Evolutionary conservation across 1,140 invertebrate genomes (phyloP).

Genomic region (Aplysia californica): DNA sequence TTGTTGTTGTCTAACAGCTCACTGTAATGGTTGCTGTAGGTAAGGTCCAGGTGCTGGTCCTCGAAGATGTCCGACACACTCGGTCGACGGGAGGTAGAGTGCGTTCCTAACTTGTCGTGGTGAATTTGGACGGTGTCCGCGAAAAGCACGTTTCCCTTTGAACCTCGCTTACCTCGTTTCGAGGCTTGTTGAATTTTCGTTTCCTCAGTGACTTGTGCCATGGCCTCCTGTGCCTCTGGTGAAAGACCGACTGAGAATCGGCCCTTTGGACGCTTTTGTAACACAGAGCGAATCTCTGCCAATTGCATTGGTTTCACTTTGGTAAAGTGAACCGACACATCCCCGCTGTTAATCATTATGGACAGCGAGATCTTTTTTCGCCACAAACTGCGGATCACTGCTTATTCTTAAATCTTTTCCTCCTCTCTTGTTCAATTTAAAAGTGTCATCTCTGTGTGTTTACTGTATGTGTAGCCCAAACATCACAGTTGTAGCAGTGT

Average conservation of each 20-base stretch:
- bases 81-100: not conserved
- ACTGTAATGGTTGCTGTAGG: not conserved
- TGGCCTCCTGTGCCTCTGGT: constrained; percentile 18
- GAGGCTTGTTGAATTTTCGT: not conserved
- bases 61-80: constrained; percentile 14
- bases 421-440: too few relatives aligned
- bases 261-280: not conserved
- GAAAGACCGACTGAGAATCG: constrained; percentile 3
- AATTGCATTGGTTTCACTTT: constrained; percentile 12
- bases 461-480: too few relatives aligned
- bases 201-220: constrained; percentile 13
- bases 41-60: not conserved
- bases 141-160: constrained; percentile 21
- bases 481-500: too few relatives aligned
- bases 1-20: not conserved
- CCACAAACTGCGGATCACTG: too few relatives aligned
- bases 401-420: too few relatives aligned
- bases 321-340: not conserved
- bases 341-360: not conserved
- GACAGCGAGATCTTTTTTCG: too few relatives aligned
- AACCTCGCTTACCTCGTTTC: constrained; percentile 13
- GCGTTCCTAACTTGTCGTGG: not conserved
- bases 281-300: constrained; percentile 8
- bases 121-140: constrained; percentile 15
- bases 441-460: too few relatives aligned